Base-by-base conservation (phyloP, 2,888 invertebrate genomes). In the Lathronympha strigana region DNA sequence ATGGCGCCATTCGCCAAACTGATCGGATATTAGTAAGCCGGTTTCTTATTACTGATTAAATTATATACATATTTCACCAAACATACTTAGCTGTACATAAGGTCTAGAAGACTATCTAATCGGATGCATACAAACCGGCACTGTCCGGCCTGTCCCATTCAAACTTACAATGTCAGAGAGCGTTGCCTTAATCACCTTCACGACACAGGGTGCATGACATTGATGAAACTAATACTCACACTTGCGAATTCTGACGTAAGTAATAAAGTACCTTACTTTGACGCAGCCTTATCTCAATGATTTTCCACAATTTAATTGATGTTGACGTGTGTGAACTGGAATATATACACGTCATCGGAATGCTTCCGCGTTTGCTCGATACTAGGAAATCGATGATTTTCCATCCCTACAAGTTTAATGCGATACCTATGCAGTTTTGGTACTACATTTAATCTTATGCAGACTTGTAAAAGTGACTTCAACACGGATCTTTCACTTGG, bases 181-280 rank as follows among this genome's bases (percentile, higher is more conserved):
- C 67, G 64, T 28, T 55, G 67, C 28, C 40, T 57, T 31, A 19
- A 33, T 62, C 61, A 61, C 61, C 55, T 66, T 55, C 55, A 25
- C 38, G 49, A 54, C n/a, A 77, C 74, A 28, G 66, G 79, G 82
- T n/a, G n/a, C n/a, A 82, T 84, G 82, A 85, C 84, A 77, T 83
- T 83, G 81, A 81, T 78, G 76, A 81, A 84, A 82, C 83, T 78
- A 80, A 74, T 83, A 79, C 81, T 76, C 71, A 78, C 75, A 74
- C 71, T 82, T 78, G 77, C 79, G 67, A 79, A 79, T 63, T 66
- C 69, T 81, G 76, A 77, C 76, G 80, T 76, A 69, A 63, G 33
- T 76, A 75, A 72, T 72, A 70, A 67, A 74, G 68, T 66, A 58
- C 62, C 63, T 11, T 13, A 36, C 36, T 15, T 21, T 1, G 19